Percentiles rank a stretch among this genome's conserved stretches.
These are phyloP conservation scores for Smittia sp. DNA, from an alignment of 2,888 invertebrate species.

Conservation along the genomic window DNA sequence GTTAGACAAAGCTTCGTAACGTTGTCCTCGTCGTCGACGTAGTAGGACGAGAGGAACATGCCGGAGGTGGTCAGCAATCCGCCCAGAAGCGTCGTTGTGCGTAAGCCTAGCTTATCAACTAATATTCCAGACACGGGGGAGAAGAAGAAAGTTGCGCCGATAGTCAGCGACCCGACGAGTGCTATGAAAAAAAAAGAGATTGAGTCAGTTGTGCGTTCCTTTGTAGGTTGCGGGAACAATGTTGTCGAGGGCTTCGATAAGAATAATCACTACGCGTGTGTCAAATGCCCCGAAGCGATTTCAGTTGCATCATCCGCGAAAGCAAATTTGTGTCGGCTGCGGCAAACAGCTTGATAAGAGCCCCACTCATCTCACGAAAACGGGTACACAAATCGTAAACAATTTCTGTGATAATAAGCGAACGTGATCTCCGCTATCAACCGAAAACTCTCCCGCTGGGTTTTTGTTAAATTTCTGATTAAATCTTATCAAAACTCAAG, in stretches of 20 bases:
- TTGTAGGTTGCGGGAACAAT: too few relatives aligned
- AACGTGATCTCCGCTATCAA: too few relatives aligned
- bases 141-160: slow-evolving; percentile 84
- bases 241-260: too few relatives aligned
- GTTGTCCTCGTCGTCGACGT: slow-evolving; percentile 49
- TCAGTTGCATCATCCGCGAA: neutral
- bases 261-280: too few relatives aligned
- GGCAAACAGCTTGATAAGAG: too few relatives aligned
- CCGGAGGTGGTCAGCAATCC: slow-evolving; percentile 75
- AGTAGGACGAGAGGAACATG: slow-evolving; percentile 76
- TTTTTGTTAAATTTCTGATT: too few relatives aligned
- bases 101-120: slow-evolving; percentile 81
- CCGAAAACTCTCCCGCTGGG: too few relatives aligned
- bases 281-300: neutral
- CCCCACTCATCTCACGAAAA: too few relatives aligned
- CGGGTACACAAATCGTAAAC: too few relatives aligned
- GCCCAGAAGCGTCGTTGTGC: slow-evolving; percentile 78
- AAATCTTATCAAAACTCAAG: too few relatives aligned
- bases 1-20: slow-evolving; percentile 77
- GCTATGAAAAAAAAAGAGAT: slow-evolving; percentile 68
- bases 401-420: too few relatives aligned
- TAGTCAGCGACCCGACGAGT: slow-evolving; percentile 80
- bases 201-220: too few relatives aligned
- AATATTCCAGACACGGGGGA: slow-evolving; percentile 85
- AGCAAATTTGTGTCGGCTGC: neutral